phyloP scores from a whole-genome alignment of 1,140 invertebrate genomes.

The Muscidifurax raptorellus region DNA sequence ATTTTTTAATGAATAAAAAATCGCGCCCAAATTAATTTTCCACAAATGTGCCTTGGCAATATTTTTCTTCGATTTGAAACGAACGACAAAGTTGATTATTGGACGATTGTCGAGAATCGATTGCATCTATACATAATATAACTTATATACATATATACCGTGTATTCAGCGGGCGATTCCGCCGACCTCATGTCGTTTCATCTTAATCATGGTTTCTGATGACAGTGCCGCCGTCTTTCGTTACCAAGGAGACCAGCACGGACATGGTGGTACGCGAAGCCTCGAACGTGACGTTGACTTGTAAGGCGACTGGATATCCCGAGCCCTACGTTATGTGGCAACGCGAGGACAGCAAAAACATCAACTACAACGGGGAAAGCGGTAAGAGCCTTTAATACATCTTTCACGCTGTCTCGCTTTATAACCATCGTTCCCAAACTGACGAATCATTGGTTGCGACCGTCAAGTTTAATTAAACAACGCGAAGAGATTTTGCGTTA shows the following conservation, averaged over 20 bases:
- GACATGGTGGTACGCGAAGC: conserved; percentile 94
- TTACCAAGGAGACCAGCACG: conserved; percentile 89
- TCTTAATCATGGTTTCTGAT: conserved; percentile 48
- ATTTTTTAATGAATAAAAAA: not conserved
- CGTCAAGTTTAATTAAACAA: not conserved
- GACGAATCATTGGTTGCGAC: not conserved
- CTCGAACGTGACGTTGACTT: conserved; percentile 89
- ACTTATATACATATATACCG: not conserved
- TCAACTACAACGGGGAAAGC: conserved; percentile 89
- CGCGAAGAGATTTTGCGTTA: not conserved
- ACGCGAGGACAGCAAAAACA: conserved; percentile 90
- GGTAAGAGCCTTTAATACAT: conserved; percentile 77
- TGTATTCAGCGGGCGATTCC: not conserved
- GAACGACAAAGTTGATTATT: not conserved
- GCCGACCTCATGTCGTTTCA: conserved; percentile 23
- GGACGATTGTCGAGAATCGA: not conserved
- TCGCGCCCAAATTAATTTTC: not conserved
- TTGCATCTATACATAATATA: too few relatives aligned
- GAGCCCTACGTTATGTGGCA: conserved; percentile 94
- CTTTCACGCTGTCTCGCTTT: not conserved
- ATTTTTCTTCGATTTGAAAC: not conserved
- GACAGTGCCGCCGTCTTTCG: conserved; percentile 89
- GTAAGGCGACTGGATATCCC: conserved; percentile 91
- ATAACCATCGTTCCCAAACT: not conserved
- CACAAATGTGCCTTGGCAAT: not conserved